These are phyloP conservation scores for Nematolebias whitei DNA, from an alignment of 2,113 vertebrate genomes.

Conservation along the genomic window DNA sequence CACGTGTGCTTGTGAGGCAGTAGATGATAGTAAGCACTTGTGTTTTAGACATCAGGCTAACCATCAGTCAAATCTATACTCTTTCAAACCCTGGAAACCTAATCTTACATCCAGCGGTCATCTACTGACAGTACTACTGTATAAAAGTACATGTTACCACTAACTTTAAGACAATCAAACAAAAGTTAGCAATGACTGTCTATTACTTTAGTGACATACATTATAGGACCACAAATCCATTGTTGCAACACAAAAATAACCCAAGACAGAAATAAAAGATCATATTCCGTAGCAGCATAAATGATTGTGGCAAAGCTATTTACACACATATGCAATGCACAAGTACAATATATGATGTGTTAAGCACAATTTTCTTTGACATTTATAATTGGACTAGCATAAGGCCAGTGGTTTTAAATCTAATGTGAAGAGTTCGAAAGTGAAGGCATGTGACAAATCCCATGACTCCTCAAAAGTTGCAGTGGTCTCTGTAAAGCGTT, in stretches of 20 bases:
- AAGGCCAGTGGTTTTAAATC: constrained; percentile 56
- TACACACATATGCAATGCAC: constrained; percentile 32
- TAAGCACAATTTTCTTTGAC: constrained; percentile 61
- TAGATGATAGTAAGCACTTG: constrained; percentile 52
- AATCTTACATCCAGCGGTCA: constrained; percentile 32
- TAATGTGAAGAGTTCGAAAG: constrained; percentile 57
- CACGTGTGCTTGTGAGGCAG: constrained; percentile 84
- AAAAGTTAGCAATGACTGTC: constrained; percentile 40
- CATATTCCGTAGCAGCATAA: constrained; percentile 17
- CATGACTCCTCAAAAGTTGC: constrained; percentile 57
- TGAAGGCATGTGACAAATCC: constrained; percentile 69
- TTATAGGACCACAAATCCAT: not conserved
- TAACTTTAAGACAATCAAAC: constrained; percentile 27
- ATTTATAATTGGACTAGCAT: constrained; percentile 49
- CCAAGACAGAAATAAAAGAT: constrained; percentile 24
- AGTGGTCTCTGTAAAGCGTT: constrained; percentile 45
- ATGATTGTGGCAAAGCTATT: constrained; percentile 43
- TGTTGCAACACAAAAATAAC: constrained; percentile 29
- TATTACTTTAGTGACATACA: no score
- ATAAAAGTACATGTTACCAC: constrained; percentile 36
- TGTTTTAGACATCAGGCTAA: constrained; percentile 47
- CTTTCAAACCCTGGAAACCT: constrained; percentile 15
- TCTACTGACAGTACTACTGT: constrained; percentile 15
- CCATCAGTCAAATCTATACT: constrained; percentile 76
- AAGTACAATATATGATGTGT: constrained; percentile 41